phyloP scores from a whole-genome alignment of 2,888 invertebrate species.

The Scelioninae gen. 1 region DNA sequence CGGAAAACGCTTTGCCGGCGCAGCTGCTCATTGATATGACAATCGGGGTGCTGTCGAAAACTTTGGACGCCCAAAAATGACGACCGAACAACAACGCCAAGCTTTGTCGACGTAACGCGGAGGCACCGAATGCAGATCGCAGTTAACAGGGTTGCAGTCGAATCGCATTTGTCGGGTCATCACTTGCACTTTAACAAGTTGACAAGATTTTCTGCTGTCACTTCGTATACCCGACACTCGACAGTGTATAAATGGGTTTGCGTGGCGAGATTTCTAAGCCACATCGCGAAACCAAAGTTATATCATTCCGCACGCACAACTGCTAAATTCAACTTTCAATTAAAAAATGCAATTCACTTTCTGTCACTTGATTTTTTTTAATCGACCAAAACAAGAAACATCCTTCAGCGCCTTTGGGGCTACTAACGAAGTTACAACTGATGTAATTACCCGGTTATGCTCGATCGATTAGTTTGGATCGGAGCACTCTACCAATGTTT shows the following conservation, averaged over 20 bases:
- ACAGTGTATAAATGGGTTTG: conserved; percentile 17
- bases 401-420: conserved; percentile 11
- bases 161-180: conserved; percentile 23
- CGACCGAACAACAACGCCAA: background rate
- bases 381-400: conserved; percentile 30
- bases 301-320: background rate
- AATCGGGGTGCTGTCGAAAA: conserved; percentile 7
- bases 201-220: conserved; percentile 32
- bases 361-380: conserved; percentile 2
- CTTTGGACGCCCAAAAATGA: conserved; percentile 14
- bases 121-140: conserved; percentile 2
- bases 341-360: conserved; percentile 2
- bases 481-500: conserved; percentile 38
- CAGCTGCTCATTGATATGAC: conserved; percentile 28
- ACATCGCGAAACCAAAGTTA: conserved; percentile 25
- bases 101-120: conserved; percentile 2
- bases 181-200: conserved; percentile 22
- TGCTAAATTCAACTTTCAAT: conserved; percentile 7
- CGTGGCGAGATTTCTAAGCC: background rate
- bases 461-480: conserved; percentile 45
- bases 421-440: conserved; percentile 42
- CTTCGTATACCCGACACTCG: background rate
- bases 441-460: conserved; percentile 48
- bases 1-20: conserved; percentile 16
- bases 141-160: conserved; percentile 12